These are phyloP conservation scores for Aphelenchoides besseyi DNA, from an alignment of 1,140 invertebrate genomes.

Conservation along the genomic window DNA sequence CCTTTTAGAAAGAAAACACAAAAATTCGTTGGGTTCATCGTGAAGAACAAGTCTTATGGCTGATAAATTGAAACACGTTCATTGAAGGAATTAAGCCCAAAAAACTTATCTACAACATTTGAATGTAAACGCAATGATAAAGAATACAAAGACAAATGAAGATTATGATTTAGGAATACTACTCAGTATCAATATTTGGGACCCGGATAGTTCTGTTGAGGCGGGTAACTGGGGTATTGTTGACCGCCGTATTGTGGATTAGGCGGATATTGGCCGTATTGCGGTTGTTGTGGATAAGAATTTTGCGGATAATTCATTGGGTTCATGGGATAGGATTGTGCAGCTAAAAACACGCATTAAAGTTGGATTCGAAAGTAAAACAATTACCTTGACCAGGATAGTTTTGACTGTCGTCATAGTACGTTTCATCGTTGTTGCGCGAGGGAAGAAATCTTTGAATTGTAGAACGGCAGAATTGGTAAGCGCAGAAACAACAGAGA, in stretches of 20 bases:
- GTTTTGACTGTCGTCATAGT: conserved; percentile 21
- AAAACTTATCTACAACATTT: no score
- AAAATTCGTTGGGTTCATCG: background rate
- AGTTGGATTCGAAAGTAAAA: background rate
- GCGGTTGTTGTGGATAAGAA: background rate
- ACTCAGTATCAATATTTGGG: background rate
- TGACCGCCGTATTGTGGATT: background rate
- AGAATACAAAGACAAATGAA: background rate
- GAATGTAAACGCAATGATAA: no score
- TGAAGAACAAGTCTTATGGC: background rate
- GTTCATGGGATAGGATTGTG: conserved; percentile 2
- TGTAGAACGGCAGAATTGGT: conserved; percentile 35
- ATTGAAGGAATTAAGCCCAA: background rate
- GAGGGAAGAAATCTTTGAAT: conserved; percentile 31
- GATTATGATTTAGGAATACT: no score
- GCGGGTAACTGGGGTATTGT: conserved; percentile 10
- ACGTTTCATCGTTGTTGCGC: conserved; percentile 10
- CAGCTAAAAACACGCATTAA: background rate
- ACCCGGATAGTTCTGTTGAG: conserved; percentile 13
- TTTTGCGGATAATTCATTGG: background rate
- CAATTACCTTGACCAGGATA: conserved; percentile 23
- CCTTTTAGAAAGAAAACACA: background rate
- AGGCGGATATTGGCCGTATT: background rate
- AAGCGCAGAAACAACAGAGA: conserved; percentile 29
- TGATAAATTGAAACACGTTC: background rate